Evolutionary conservation across 1,140 invertebrate species (phyloP).

Genomic region (Bombus consobrinus): DNA sequence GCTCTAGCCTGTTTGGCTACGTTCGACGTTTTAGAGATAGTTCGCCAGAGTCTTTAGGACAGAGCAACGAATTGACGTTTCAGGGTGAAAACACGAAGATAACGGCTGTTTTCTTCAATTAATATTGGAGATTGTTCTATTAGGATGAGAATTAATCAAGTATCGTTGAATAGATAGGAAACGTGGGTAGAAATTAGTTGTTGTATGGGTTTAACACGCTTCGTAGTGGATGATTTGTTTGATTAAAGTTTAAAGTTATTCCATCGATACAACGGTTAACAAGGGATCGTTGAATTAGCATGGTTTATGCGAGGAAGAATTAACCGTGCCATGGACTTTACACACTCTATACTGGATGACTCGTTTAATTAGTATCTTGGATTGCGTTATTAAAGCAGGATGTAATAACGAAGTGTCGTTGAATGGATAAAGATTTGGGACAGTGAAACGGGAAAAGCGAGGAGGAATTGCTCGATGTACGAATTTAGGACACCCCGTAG

Average conservation of each 20-base stretch:
- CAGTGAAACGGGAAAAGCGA: not conserved
- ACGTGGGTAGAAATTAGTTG: not conserved
- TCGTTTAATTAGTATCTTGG: too few relatives aligned
- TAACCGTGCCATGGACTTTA: too few relatives aligned
- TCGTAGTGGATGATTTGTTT: conserved; percentile 15
- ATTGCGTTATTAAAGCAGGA: too few relatives aligned
- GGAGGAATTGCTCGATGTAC: not conserved
- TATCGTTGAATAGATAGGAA: not conserved
- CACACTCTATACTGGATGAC: too few relatives aligned
- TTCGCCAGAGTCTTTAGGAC: not conserved
- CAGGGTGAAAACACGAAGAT: not conserved
- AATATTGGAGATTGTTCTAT: not conserved
- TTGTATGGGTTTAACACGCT: conserved; percentile 36
- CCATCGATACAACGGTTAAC: too few relatives aligned
- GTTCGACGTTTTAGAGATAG: not conserved
- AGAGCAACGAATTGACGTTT: not conserved
- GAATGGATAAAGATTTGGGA: too few relatives aligned
- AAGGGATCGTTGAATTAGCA: too few relatives aligned
- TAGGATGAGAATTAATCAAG: not conserved
- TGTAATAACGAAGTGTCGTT: too few relatives aligned
- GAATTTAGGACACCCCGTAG: conserved; percentile 62
- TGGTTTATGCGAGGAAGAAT: too few relatives aligned
- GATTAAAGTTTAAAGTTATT: too few relatives aligned
- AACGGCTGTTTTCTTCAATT: not conserved
- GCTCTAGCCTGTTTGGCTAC: not conserved